Evolutionary conservation across 2,888 invertebrate genomes (phyloP).

Genomic region (Arenicola marina): DNA sequence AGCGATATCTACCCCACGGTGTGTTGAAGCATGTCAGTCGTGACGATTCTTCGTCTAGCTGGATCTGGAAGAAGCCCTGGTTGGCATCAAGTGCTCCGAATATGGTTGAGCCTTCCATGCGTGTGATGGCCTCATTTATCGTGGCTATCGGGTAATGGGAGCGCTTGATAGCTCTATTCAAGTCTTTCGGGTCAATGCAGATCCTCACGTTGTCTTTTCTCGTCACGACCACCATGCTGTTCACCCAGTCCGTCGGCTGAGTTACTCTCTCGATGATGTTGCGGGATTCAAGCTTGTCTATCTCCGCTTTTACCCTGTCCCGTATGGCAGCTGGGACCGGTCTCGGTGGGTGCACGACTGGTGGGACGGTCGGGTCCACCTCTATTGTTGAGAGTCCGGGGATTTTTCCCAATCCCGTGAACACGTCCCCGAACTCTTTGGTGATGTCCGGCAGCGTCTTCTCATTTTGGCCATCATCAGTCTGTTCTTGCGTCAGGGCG

Average conservation of each 20-base stretch:
- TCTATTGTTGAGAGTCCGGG: background rate
- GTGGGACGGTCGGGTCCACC: conserved; percentile 20
- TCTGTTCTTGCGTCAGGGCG: too few species aligned
- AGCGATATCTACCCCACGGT: conserved; percentile 28
- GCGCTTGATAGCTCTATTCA: conserved; percentile 32
- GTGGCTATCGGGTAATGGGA: conserved; percentile 34
- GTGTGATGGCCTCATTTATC: conserved; percentile 31
- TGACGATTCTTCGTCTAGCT: conserved; percentile 18
- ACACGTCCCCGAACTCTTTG: background rate
- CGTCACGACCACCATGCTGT: conserved; percentile 28
- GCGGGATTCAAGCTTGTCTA: conserved; percentile 24
- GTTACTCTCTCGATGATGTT: conserved; percentile 30
- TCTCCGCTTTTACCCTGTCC: conserved; percentile 28
- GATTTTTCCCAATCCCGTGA: background rate
- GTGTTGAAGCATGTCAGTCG: conserved; percentile 27
- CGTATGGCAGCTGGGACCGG: conserved; percentile 27
- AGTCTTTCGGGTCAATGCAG: conserved; percentile 34
- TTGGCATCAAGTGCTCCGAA: conserved; percentile 33
- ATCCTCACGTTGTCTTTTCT: conserved; percentile 34
- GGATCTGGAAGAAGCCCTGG: conserved; percentile 32
- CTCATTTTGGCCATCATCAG: too few species aligned
- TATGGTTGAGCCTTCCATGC: conserved; percentile 21
- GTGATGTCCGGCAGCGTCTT: too few species aligned
- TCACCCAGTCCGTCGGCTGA: conserved; percentile 38
- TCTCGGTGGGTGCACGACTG: conserved; percentile 32